A percentile compares a stretch with the other conserved stretches of the same genome.
Evolutionary conservation across 2,888 invertebrate species (phyloP).

Genomic region (Agrenia bidenticulata): DNA sequence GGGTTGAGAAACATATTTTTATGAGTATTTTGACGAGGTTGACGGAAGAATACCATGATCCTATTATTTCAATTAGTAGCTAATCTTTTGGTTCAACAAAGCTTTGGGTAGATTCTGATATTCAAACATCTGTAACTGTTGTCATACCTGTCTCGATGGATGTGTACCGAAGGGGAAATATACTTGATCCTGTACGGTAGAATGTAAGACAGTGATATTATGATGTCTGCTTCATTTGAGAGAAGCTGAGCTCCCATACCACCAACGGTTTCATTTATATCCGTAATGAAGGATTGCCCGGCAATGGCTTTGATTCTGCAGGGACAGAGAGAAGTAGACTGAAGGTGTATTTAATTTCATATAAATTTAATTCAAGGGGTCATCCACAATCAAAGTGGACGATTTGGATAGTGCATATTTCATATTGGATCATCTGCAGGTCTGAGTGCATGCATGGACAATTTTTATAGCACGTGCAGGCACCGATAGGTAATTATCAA

Average conservation of each 20-base stretch:
- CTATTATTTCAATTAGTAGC: neutral
- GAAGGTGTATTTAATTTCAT: too few relatives aligned
- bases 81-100: neutral
- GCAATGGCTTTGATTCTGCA: neutral
- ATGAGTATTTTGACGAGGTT: neutral
- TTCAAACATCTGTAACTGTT: too few relatives aligned
- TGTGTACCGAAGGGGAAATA: neutral
- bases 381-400: too few relatives aligned
- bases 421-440: too few relatives aligned
- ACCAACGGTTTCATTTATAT: neutral
- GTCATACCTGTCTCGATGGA: slow-evolving; percentile 7
- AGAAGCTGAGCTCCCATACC: slow-evolving; percentile 1
- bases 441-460: too few relatives aligned
- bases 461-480: too few relatives aligned
- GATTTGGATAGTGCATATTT: too few relatives aligned
- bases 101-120: neutral
- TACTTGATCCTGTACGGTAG: neutral
- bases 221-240: neutral
- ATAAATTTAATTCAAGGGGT: too few relatives aligned
- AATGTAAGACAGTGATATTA: neutral
- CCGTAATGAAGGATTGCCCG: neutral
- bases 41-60: neutral
- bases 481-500: too few relatives aligned
- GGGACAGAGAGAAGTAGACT: too few relatives aligned
- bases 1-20: neutral